phyloP scores from a whole-genome alignment of 2,888 invertebrate species.

The Thyatira batis region DNA sequence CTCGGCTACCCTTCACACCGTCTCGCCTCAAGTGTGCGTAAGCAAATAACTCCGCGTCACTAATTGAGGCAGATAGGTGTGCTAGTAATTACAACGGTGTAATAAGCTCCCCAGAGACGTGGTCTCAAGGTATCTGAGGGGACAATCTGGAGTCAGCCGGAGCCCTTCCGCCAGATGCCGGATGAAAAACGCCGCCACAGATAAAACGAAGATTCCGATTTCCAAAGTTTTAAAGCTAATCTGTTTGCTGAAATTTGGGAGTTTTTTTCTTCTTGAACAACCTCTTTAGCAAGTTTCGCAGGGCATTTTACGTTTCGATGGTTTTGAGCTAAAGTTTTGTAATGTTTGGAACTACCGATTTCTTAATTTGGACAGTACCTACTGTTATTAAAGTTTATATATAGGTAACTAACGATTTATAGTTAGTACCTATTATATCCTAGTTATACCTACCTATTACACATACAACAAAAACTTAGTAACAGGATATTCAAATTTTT shows the following conservation, averaged over 20 bases:
- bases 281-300: not conserved
- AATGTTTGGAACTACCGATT: too few species aligned
- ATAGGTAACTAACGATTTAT: too few species aligned
- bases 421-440: too few species aligned
- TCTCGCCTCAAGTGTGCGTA: slow-evolving; percentile 39
- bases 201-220: slow-evolving; percentile 27
- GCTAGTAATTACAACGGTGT: slow-evolving; percentile 68
- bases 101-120: slow-evolving; percentile 66
- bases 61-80: slow-evolving; percentile 74
- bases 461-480: too few species aligned
- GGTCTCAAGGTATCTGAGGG: slow-evolving; percentile 32
- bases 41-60: slow-evolving; percentile 56
- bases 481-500: too few species aligned
- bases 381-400: too few species aligned
- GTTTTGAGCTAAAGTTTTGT: too few species aligned
- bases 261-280: not conserved
- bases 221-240: not conserved
- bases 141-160: slow-evolving; percentile 7
- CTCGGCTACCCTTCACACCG: slow-evolving; percentile 32
- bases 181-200: slow-evolving; percentile 51
- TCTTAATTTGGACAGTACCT: too few species aligned
- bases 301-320: too few species aligned
- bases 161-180: slow-evolving; percentile 43
- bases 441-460: too few species aligned
- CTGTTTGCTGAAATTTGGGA: not conserved